A percentile compares a stretch with the other conserved stretches of the same genome.
phyloP scores from a whole-genome alignment of 1,140 invertebrate species.

The Popillia japonica region DNA sequence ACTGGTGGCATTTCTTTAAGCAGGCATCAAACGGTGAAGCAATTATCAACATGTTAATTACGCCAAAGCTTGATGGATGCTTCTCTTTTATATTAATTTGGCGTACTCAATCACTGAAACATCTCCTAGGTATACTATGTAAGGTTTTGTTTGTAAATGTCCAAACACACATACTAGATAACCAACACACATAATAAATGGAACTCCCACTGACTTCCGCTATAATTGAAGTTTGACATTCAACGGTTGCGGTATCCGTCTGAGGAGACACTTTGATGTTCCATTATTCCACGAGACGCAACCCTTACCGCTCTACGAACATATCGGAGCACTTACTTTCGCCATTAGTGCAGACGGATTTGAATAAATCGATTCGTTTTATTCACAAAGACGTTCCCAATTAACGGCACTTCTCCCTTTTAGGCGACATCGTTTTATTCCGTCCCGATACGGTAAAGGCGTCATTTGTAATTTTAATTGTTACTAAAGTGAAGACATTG shows the following conservation, averaged over 20 bases:
- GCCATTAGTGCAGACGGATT: slow-evolving; percentile 1
- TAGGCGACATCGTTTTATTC: background rate
- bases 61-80: too few species aligned
- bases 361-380: slow-evolving; percentile 24
- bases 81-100: too few species aligned
- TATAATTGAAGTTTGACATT: background rate
- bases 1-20: too few species aligned
- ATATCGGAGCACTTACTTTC: slow-evolving; percentile 25
- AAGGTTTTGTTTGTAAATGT: too few species aligned
- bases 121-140: too few species aligned
- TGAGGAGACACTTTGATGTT: background rate
- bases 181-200: too few species aligned
- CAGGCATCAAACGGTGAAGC: too few species aligned
- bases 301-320: background rate
- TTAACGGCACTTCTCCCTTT: background rate
- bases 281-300: slow-evolving; percentile 14
- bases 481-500: slow-evolving; percentile 24
- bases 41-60: too few species aligned
- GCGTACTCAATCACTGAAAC: too few species aligned
- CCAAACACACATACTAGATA: too few species aligned
- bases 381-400: slow-evolving; percentile 26
- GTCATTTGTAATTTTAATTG: slow-evolving; percentile 32
- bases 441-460: slow-evolving; percentile 19
- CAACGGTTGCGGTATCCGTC: background rate
- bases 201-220: too few species aligned